Evolutionary conservation across 2,797 vertebrate genomes (phyloP).

Genomic region (Cryptoblepharus egeriae): DNA sequence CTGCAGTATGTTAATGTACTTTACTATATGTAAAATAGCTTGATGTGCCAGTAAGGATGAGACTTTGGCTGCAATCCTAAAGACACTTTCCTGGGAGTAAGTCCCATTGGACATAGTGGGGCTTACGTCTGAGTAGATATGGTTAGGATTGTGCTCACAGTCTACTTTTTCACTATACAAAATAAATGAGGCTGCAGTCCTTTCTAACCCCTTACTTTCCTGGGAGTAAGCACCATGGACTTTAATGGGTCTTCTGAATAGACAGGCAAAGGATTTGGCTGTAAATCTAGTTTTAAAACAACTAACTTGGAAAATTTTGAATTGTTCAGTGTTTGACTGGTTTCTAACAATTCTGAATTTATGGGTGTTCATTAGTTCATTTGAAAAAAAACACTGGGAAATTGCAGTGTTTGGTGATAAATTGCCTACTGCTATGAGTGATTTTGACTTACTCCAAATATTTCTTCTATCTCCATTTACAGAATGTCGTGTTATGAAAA

Average conservation of each 20-base stretch:
- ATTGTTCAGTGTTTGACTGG: neutral
- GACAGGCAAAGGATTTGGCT: no score
- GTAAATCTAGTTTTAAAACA: slow-evolving; percentile 4
- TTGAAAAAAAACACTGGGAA: neutral
- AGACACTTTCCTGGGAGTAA: no score
- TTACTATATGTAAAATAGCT: neutral
- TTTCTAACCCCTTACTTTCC: no score
- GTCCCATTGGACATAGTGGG: no score
- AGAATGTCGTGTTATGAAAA: slow-evolving; percentile 94
- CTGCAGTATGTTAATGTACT: neutral
- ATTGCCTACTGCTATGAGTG: neutral
- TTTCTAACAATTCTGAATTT: neutral
- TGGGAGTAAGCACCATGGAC: no score
- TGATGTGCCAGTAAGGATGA: neutral
- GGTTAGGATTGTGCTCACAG: no score
- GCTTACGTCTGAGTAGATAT: no score
- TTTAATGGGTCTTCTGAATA: no score
- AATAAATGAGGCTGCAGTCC: no score
- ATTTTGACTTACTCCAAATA: neutral
- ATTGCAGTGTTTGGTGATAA: neutral
- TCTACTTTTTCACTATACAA: no score
- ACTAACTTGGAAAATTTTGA: neutral
- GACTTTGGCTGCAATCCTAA: neutral
- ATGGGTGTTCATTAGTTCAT: neutral
- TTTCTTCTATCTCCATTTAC: slow-evolving; percentile 39